Percentiles rank a stretch among this genome's conserved stretches.
phyloP scores from a whole-genome alignment of 2,797 vertebrate genomes.

The Carcharodon carcharias region DNA sequence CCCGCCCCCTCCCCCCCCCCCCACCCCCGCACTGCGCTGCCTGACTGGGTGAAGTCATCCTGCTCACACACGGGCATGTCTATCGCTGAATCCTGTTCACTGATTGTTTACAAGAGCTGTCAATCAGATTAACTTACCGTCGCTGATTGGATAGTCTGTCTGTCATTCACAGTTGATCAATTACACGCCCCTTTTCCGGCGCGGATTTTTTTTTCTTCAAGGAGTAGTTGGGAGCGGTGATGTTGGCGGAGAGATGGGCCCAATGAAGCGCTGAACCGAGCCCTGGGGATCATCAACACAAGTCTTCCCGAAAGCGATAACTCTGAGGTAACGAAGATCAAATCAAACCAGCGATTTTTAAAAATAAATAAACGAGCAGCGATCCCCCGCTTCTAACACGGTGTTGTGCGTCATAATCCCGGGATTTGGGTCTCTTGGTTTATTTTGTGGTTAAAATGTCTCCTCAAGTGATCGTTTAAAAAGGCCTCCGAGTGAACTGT shows the following conservation, averaged over 20 bases:
- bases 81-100: too few species aligned
- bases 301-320: neutral
- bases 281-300: neutral
- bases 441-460: constrained; percentile 24
- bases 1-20: neutral
- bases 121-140: neutral
- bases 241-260: neutral
- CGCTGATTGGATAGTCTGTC: neutral
- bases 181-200: neutral
- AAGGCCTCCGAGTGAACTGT: neutral
- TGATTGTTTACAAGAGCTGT: neutral
- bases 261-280: neutral
- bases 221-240: neutral
- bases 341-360: neutral
- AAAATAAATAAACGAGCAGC: neutral
- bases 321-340: constrained; percentile 2
- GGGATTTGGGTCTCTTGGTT: neutral
- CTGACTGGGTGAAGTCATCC: neutral
- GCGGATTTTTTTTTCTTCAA: too few species aligned
- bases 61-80: neutral
- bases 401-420: constrained; percentile 4
- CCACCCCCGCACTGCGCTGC: neutral
- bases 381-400: too few species aligned
- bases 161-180: neutral
- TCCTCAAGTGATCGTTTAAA: neutral